Base-by-base conservation (phyloP, 92 coral and sea anemone genomes). In the Epizoanthus scotinus region DNA sequence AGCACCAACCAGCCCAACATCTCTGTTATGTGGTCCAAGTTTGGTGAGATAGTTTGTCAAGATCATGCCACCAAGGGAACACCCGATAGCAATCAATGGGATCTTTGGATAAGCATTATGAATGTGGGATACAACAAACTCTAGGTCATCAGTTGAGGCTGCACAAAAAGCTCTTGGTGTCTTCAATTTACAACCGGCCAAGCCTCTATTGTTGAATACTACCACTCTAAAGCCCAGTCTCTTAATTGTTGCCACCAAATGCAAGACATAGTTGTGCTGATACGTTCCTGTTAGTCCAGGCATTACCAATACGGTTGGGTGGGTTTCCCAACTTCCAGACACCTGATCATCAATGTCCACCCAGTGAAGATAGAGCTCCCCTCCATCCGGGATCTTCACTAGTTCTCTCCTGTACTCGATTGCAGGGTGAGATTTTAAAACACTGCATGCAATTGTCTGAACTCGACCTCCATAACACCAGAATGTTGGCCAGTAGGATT, bases 401-500 rank as follows among this genome's bases (percentile, higher is more conserved):
- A 90, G 71, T 40, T 94, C 98, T 68, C 89, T 83, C 14, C 84
- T 68, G 83, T 90, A 94, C 44, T 63, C 53, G 19, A 94, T 86
- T 25, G 9, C 56, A 10, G 94, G 97, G 24, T 81, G 85, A 21
- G 82, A 67, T 79, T 84, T 90, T 66, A 94, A 29, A 0, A 94
- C 38, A 80, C 84, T 85, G 13, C 86, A 97, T 40, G 88, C 70
- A 44, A 92, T 69, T 25, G 98, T 92, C 81, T 94, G 97, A 25
- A 89, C 77, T 38, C 94, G 88, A 3, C 94, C 98, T 44, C 93
- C 98, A 86, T 77, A 92, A 54, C 97, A 90, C 98, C 98, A 94
- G 19, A 88, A 75, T 18, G 98, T 94, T 1, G 98, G 94, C 92
- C 94, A 90, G 74, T 91, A 94, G 0, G 84, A 67, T 78, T 92